phyloP scores from a whole-genome alignment of 2,888 invertebrate genomes.

The Philonicus albiceps region DNA sequence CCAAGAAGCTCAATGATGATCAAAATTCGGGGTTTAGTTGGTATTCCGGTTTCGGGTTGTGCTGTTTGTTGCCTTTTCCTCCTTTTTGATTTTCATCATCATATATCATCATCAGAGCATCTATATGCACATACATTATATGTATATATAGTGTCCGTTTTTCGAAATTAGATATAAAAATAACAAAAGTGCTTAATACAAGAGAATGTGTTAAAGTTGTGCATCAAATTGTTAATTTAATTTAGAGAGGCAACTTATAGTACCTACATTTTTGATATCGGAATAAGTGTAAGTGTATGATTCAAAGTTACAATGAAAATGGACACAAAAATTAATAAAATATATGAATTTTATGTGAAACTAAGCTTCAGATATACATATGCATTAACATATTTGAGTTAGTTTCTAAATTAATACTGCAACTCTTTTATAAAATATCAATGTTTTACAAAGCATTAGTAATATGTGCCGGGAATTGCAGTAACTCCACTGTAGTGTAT shows the following conservation, averaged over 20 bases:
- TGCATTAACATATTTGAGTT: background rate
- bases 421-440: background rate
- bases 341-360: background rate
- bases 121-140: conserved; percentile 28
- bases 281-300: background rate
- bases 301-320: background rate
- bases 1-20: conserved; percentile 48
- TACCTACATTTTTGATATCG: background rate
- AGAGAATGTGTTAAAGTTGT: conserved; percentile 37
- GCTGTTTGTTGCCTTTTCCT: conserved; percentile 65
- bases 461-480: background rate
- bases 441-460: background rate
- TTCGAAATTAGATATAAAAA: conserved; percentile 11
- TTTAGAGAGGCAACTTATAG: background rate
- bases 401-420: background rate
- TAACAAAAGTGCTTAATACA: background rate
- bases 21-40: conserved; percentile 57
- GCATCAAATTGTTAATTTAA: background rate
- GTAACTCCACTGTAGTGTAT: background rate
- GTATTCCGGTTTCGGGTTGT: conserved; percentile 66
- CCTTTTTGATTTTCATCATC: conserved; percentile 54
- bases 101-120: conserved; percentile 47
- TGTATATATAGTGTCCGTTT: conserved; percentile 28
- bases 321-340: background rate
- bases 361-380: background rate